Evolutionary conservation across 1,140 invertebrate genomes (phyloP).

Genomic region (Macrotrachela quadricornifera): DNA sequence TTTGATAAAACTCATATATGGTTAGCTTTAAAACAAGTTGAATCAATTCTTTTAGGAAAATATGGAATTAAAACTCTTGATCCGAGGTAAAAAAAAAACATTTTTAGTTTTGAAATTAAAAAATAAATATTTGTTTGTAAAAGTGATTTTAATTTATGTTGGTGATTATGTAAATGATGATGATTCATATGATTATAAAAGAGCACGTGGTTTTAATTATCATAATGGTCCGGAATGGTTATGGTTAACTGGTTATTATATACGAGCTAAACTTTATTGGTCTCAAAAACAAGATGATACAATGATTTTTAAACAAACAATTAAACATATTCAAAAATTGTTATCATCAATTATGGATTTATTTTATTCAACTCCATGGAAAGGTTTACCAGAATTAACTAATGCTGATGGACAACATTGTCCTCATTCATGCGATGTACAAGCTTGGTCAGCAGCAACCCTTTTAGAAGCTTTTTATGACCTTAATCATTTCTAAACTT

Average conservation of each 20-base stretch:
- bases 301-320: too few relatives aligned
- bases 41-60: too few relatives aligned
- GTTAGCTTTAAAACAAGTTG: slow-evolving; percentile 52
- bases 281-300: too few relatives aligned
- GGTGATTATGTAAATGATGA: slow-evolving; percentile 78
- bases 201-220: slow-evolving; percentile 88
- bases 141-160: slow-evolving; percentile 76
- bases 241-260: slow-evolving; percentile 5
- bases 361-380: slow-evolving; percentile 38
- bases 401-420: slow-evolving; percentile 65
- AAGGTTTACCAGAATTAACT: slow-evolving; percentile 79
- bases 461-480: slow-evolving; percentile 44
- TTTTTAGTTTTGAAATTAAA: too few relatives aligned
- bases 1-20: slow-evolving; percentile 63
- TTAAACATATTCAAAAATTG: slow-evolving; percentile 2
- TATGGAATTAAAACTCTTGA: slow-evolving; percentile 93
- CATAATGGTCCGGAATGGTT: slow-evolving; percentile 74
- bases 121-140: too few relatives aligned
- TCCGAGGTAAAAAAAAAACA: too few relatives aligned
- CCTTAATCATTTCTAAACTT: too few relatives aligned
- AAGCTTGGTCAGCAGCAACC: slow-evolving; percentile 78
- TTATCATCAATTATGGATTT: neutral
- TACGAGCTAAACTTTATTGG: too few relatives aligned
- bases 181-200: slow-evolving; percentile 53
- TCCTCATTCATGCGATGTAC: slow-evolving; percentile 61